Evolutionary conservation across 2,113 vertebrate genomes (phyloP), one percentile per base, ranked within the genome.

Genomic region (Brienomyrus brachyistius): DNA sequence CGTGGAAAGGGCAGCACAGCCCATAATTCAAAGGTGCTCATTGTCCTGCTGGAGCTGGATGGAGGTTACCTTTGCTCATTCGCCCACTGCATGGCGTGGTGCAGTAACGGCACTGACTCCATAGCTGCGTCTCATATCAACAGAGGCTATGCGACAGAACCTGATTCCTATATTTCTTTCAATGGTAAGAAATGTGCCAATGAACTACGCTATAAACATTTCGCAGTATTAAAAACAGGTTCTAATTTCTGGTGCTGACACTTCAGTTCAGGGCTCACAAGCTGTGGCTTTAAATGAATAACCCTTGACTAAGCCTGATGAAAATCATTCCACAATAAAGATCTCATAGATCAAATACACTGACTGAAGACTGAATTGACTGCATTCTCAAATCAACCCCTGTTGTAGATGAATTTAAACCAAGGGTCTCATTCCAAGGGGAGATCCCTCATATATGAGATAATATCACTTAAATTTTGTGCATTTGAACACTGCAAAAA

Each of bases 1-100:
- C 62, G 85, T 91, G 87, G 90, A 91, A 90, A 91, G 77, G 70
- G 88, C 66, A 66, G 83, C 35, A 23, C 87, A 86, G n/a, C 5
- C 52, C 35, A 40, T 89, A 86, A 91, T 91, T 90, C 90, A 48
- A 89, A 83, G 74, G 86, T 47, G 27, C 56, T 50, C 35, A 31
- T 23, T 90, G 52, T 91, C 31, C 54, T 47, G 70, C 85, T 88
- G 82, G 47, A 89, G 51, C 56, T 89, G 74, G 90, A 50, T 0
- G 27, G 40, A 45, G 7, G 47, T 85, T 21, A 21, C 35, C 70
- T 80, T 31, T 27, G 21, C 48, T 77, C 48, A 15, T 40, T 82
- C 66, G 50, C 56, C 45, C 54, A 77, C 45, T 62, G 13, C 77
- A 52, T 43, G 66, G 50, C 66, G 86, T 45, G 19, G 47, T 51